Evolutionary conservation across 1,140 invertebrate genomes (phyloP), one percentile per base, ranked within the genome.

Genomic region (Bombus consobrinus): DNA sequence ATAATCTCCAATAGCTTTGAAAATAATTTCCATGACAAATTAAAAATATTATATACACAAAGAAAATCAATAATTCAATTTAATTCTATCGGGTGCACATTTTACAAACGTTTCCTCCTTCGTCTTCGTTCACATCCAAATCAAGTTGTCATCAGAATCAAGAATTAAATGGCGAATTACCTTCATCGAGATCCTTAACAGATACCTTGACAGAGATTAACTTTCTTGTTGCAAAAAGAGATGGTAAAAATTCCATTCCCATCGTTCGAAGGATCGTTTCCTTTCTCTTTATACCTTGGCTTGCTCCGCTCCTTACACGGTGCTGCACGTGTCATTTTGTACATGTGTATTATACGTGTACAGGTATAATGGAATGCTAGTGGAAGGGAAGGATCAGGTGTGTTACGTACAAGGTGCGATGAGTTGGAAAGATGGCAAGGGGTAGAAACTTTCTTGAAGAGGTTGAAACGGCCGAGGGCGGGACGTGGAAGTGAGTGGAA

Each of bases 381-480:
- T 43, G 83, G 69, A 62, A 69, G 66, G 25, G 32, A 39, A 43
- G 74, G 74, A n/a, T 72, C 43, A 25, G 68, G 69, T 85, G 69
- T 85, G 47, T 57, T n/a, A 68, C 74, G 68, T 85, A 71, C 66
- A 62, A 72, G 68, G 82, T 80, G 76, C 57, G 66, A 85, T 85
- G 83, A 79, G n/a, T 72, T 41, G 62, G 75, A 64, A 10, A 64
- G 68, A 81, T 76, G 74, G 75, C 28, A 68, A 79, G 39, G 39
- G 34, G 15, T 62, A 34, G 64, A n/a, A n/a, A n/a, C n/a, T 32
- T 8, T 32, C 59, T 77, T 15, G 4, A 32, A 32, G 18, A 39
- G 41, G 74, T 37, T 71, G 68, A 62, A 62, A 89, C 88, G 88
- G 81, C 82, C 88, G 88, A 85, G 87, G 78, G 75, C 39, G 66